A percentile compares a stretch with the other conserved stretches of the same genome.
Evolutionary conservation across 2,113 vertebrate species (phyloP).

Genomic region (Halcyon malimbica): DNA sequence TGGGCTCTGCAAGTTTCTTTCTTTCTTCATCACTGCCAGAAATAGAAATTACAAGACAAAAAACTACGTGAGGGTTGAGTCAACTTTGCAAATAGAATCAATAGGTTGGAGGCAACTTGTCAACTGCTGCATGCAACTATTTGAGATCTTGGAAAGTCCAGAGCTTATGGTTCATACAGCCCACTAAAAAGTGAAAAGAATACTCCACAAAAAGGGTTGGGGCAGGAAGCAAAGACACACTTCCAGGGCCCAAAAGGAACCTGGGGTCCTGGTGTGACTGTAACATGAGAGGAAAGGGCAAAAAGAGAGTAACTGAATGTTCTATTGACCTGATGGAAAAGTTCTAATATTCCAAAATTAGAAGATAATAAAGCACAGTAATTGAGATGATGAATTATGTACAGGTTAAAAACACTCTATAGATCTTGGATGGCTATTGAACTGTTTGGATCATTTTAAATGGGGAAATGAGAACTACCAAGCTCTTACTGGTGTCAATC

Average conservation of each 20-base stretch:
- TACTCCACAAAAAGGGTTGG: background rate
- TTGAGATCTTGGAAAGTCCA: background rate
- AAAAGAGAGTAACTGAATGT: background rate
- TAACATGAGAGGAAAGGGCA: background rate
- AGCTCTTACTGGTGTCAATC: constrained; percentile 46
- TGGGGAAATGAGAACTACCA: constrained; percentile 1
- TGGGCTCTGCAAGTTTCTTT: constrained; percentile 7
- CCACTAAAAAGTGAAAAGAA: background rate
- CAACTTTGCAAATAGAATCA: constrained; percentile 16
- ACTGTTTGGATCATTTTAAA: constrained; percentile 26
- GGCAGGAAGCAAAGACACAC: background rate
- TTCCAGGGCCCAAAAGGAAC: background rate
- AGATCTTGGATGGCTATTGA: constrained; percentile 29
- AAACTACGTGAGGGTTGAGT: background rate
- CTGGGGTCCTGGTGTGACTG: background rate
- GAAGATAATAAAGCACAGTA: background rate
- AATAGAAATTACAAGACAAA: constrained; percentile 6
- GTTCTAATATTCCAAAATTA: background rate
- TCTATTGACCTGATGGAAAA: background rate
- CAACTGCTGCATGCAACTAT: background rate
- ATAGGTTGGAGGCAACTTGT: background rate
- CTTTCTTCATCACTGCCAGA: background rate
- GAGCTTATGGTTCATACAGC: background rate
- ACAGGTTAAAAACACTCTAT: background rate
- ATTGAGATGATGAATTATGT: constrained; percentile 20